A percentile compares a stretch with the other conserved stretches of the same genome.
phyloP scores from a whole-genome alignment of 1,140 invertebrate species.

The Cydia splendana region DNA sequence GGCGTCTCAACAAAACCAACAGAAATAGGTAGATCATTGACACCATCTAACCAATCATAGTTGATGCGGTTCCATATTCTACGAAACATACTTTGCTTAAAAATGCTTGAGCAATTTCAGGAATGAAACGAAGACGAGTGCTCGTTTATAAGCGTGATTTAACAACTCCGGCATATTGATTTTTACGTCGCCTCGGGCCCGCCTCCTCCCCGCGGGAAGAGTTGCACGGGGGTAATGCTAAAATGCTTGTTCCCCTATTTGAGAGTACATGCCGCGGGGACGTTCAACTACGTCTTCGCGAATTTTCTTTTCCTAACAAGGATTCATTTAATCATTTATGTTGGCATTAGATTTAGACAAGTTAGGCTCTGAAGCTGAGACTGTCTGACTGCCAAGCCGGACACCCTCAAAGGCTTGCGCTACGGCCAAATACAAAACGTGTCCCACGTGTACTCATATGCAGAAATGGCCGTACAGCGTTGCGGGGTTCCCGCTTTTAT shows the following conservation, averaged over 20 bases:
- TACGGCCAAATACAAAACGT: too few relatives aligned
- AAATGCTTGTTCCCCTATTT: conserved; percentile 80
- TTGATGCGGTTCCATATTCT: background rate
- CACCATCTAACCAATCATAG: background rate
- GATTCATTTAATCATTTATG: background rate
- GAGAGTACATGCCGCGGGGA: conserved; percentile 78
- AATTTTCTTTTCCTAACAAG: conserved; percentile 36
- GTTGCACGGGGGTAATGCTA: conserved; percentile 80
- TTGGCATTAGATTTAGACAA: background rate
- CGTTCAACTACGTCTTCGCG: conserved; percentile 54
- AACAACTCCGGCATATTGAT: conserved; percentile 87
- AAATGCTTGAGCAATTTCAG: conserved; percentile 69
- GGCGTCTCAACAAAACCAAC: background rate
- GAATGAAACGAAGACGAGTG: conserved; percentile 82
- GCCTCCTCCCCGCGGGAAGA: conserved; percentile 78
- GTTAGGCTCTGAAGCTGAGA: background rate
- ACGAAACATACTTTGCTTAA: conserved; percentile 40
- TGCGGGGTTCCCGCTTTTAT: too few relatives aligned
- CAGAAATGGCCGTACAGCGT: background rate
- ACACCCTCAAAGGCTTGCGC: too few relatives aligned
- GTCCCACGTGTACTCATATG: too few relatives aligned
- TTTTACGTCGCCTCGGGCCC: conserved; percentile 82
- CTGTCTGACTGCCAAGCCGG: too few relatives aligned
- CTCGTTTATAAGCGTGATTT: conserved; percentile 87
- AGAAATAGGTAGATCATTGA: background rate